Evolutionary conservation across 64 coral and sea anemone species (phyloP).

Genomic region (Montipora cactus): DNA sequence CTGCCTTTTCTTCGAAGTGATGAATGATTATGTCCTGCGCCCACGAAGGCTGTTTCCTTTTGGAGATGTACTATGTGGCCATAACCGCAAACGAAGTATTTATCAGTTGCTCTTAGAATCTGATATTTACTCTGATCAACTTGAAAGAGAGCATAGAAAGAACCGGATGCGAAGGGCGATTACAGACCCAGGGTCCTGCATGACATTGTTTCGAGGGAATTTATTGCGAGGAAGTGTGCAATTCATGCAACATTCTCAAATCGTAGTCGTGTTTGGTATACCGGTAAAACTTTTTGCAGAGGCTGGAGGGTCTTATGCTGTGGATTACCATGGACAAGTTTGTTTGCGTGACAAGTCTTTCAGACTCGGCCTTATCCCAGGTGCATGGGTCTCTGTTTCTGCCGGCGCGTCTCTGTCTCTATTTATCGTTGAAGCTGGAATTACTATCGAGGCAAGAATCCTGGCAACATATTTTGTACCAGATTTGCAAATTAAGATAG

Average conservation of each 20-base stretch:
- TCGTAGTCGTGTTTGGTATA: conserved; percentile 73
- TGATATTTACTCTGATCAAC: conserved; percentile 81
- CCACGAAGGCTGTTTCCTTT: conserved; percentile 78
- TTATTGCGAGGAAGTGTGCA: neutral
- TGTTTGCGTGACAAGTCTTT: conserved; percentile 73
- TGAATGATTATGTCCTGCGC: conserved; percentile 45
- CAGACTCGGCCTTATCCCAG: conserved; percentile 81
- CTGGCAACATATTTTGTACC: conserved; percentile 89
- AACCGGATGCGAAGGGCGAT: conserved; percentile 17
- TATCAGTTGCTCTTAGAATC: conserved; percentile 70
- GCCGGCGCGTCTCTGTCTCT: conserved; percentile 63
- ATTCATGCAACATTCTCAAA: conserved; percentile 45
- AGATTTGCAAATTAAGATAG: conserved; percentile 68
- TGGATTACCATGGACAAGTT: conserved; percentile 66
- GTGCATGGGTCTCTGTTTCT: conserved; percentile 86
- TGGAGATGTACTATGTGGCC: conserved; percentile 73
- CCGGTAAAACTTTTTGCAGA: conserved; percentile 68
- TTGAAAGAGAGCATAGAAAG: conserved; percentile 45
- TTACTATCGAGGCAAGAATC: conserved; percentile 88
- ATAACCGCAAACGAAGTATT: conserved; percentile 73
- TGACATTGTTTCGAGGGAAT: conserved; percentile 11
- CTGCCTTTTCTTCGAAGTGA: conserved; percentile 80
- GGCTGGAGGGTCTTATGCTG: conserved; percentile 75
- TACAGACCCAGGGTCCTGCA: conserved; percentile 40
- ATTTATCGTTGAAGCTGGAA: conserved; percentile 75